Evolutionary conservation across 2,888 invertebrate species (phyloP).

Genomic region (Pegoplata infirma): DNA sequence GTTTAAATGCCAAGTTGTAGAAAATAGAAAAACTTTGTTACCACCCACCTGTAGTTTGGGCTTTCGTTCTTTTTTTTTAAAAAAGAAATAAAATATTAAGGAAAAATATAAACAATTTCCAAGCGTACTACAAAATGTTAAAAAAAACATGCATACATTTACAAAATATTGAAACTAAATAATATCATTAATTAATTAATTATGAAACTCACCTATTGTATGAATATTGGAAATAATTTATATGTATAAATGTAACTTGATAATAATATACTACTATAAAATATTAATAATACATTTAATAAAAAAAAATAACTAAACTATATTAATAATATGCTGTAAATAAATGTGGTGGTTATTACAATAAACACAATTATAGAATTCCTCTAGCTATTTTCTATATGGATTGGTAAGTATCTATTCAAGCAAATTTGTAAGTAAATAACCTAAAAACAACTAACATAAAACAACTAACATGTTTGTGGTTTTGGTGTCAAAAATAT

Average conservation of each 20-base stretch:
- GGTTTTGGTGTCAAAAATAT: no score
- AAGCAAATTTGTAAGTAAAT: no score
- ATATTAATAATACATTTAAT: not conserved
- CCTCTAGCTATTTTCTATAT: not conserved
- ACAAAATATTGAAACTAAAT: not conserved
- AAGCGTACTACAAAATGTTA: not conserved
- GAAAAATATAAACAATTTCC: not conserved
- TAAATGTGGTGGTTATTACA: constrained; percentile 43
- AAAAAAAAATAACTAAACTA: not conserved
- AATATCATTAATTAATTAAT: not conserved
- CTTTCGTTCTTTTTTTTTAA: constrained; percentile 12
- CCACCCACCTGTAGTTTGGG: constrained; percentile 20
- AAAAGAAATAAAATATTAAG: not conserved
- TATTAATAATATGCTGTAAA: constrained; percentile 41
- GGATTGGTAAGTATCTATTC: not conserved
- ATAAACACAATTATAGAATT: constrained; percentile 1
- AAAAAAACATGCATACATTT: not conserved
- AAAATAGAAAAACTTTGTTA: constrained; percentile 5
- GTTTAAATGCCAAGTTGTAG: not conserved
- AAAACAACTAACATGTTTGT: no score
- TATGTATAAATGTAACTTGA: not conserved
- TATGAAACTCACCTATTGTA: not conserved
- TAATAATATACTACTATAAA: not conserved
- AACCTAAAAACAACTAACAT: no score
- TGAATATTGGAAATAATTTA: not conserved